Base-by-base conservation (phyloP, 2,888 invertebrate species). In the Hydroisotoma schaefferi region DNA sequence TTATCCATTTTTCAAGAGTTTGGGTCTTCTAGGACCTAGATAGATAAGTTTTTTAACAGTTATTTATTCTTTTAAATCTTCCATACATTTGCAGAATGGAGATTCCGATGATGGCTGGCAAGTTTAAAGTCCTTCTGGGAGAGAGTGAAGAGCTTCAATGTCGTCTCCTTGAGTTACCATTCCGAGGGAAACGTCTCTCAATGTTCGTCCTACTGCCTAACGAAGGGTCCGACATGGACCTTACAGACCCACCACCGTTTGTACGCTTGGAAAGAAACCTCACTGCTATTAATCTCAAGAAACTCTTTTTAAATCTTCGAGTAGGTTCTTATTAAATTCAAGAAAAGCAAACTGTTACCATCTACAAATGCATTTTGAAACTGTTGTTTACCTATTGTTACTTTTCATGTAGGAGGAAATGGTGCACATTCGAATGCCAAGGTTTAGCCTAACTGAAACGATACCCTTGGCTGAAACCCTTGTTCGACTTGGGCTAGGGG, bases 71-170 rank as follows among this genome's bases (percentile, higher is more conserved):
- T 20, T 40, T 56, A 33, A 47, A 2, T 54, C n/a, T 56, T 22
- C 2, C 8, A 27, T 52, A 18, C 33, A 23, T 40, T 40, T 40
- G n/a, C 58, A 75, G 75, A 63, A 63, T 74, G 23, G 74, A 75
- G 55, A 74, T 77, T 29, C 76, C 76, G 2, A 76, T 76, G 75
- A 77, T 77, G 77, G 74, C 74, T 12, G 75, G 75, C 1, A 74
- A 75, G 47, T 71, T 76, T 57, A 70, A 73, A 53, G 71, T 77
- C 1, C 75, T 76, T 3, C 59, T 74, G 26, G 77, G 77, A 1
- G 74, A 74, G 57, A 76, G 74, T 52, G 33, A 68, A 26, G 70
- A 72, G 12, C 58, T 77, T 20, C 74, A 74, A 55, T 75, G 75
- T 23, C 73, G 75, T 6, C 73, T 77, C 12, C 68, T 77, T 54